Evolutionary conservation across 2,113 vertebrate genomes (phyloP).

Genomic region (Tinamus guttatus): DNA sequence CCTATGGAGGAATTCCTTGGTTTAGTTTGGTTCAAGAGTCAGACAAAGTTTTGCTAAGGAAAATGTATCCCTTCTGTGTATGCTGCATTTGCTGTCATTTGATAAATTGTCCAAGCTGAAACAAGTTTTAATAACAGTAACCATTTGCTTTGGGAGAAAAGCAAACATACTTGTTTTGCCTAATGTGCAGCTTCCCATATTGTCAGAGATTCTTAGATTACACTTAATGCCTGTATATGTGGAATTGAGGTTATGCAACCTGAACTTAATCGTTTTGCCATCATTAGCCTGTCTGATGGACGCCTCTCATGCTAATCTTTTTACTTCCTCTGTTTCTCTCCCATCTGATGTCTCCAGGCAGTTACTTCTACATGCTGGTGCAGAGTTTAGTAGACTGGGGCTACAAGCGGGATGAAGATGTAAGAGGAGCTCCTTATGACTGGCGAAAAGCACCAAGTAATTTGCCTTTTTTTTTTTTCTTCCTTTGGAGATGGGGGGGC

Average conservation of each 20-base stretch:
- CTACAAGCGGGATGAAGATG: constrained; percentile 88
- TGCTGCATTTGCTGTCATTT: not conserved
- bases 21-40: not conserved
- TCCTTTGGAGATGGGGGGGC: too few relatives aligned
- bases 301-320: not conserved
- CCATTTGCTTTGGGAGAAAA: not conserved
- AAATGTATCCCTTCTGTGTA: not conserved
- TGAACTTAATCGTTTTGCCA: not conserved
- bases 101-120: not conserved
- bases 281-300: not conserved
- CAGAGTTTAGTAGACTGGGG: constrained; percentile 91
- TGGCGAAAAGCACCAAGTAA: constrained; percentile 97
- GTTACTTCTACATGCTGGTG: constrained; percentile 94
- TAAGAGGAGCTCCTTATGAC: constrained; percentile 95
- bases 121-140: not conserved
- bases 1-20: not conserved
- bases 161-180: not conserved
- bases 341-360: constrained; percentile 80
- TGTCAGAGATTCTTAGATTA: not conserved
- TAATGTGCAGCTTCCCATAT: not conserved
- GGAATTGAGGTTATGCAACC: not conserved
- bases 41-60: not conserved
- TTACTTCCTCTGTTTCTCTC: not conserved
- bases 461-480: too few relatives aligned
- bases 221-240: not conserved